These are phyloP conservation scores for Keiferia lycopersicella DNA, from an alignment of 2,888 invertebrate species.

Conservation along the genomic window DNA sequence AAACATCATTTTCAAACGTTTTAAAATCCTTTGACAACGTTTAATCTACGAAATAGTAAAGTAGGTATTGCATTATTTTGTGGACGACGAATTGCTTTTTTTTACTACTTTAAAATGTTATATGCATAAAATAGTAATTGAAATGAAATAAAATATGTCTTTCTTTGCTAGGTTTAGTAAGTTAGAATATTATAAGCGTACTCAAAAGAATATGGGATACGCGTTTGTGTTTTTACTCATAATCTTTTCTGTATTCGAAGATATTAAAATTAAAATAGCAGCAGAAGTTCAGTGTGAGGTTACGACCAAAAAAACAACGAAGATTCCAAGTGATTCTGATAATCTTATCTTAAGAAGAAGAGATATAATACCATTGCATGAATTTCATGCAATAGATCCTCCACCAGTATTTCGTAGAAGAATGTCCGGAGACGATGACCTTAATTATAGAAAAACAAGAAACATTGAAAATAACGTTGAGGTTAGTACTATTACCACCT, in stretches of 20 bases:
- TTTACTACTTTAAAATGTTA: too few relatives aligned
- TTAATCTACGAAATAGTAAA: too few relatives aligned
- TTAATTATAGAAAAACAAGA: constrained; percentile 32
- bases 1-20: too few relatives aligned
- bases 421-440: constrained; percentile 26
- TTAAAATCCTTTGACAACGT: too few relatives aligned
- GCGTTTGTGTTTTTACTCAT: background rate
- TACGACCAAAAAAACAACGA: background rate
- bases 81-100: too few relatives aligned
- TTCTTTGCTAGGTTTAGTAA: too few relatives aligned
- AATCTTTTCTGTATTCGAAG: background rate
- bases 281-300: background rate
- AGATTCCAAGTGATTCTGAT: background rate
- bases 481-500: constrained; percentile 3
- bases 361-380: constrained; percentile 34
- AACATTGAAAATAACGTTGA: constrained; percentile 19
- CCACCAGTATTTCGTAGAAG: background rate
- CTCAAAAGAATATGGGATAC: background rate
- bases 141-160: too few relatives aligned
- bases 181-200: too few relatives aligned
- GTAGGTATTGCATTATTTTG: too few relatives aligned
- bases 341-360: constrained; percentile 28
- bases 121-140: too few relatives aligned
- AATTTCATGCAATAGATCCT: constrained; percentile 19
- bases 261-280: background rate